A percentile compares a stretch with the other conserved stretches of the same genome.
Evolutionary conservation across 2,113 vertebrate genomes (phyloP).

Genomic region (Thalassoma bifasciatum): DNA sequence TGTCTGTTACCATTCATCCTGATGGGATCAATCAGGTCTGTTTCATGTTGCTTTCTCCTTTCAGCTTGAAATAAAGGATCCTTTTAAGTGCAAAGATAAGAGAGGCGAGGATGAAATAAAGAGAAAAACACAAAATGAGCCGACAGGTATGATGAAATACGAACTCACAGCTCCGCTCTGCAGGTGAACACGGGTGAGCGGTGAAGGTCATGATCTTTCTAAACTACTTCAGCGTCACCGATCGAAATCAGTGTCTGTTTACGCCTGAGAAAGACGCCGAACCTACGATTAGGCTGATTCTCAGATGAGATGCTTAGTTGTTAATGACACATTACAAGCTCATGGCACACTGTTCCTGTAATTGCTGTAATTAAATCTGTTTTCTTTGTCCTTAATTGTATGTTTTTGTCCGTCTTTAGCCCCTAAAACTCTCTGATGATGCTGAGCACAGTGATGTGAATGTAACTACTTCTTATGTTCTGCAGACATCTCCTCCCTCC

Average conservation of each 20-base stretch:
- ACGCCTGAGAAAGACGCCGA: not conserved
- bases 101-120: not conserved
- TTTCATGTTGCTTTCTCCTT: not conserved
- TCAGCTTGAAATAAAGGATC: not conserved
- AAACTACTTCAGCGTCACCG: not conserved
- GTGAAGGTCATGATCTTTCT: not conserved
- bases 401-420: too few species aligned
- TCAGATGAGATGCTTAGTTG: not conserved
- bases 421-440: too few species aligned
- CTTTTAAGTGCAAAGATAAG: not conserved
- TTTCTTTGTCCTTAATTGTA: too few species aligned
- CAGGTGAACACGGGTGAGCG: not conserved
- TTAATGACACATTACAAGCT: not conserved
- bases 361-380: too few species aligned
- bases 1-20: not conserved
- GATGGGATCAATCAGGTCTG: slow-evolving; percentile 6
- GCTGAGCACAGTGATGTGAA: too few species aligned
- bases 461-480: too few species aligned
- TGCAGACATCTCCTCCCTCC: too few species aligned
- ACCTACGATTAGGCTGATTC: not conserved
- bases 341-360: not conserved
- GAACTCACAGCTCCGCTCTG: not conserved
- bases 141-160: not conserved
- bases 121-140: not conserved
- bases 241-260: not conserved